Percentiles rank a stretch among this genome's conserved stretches.
Evolutionary conservation across 2,888 invertebrate species (phyloP).

Genomic region (Brachyptera risi): DNA sequence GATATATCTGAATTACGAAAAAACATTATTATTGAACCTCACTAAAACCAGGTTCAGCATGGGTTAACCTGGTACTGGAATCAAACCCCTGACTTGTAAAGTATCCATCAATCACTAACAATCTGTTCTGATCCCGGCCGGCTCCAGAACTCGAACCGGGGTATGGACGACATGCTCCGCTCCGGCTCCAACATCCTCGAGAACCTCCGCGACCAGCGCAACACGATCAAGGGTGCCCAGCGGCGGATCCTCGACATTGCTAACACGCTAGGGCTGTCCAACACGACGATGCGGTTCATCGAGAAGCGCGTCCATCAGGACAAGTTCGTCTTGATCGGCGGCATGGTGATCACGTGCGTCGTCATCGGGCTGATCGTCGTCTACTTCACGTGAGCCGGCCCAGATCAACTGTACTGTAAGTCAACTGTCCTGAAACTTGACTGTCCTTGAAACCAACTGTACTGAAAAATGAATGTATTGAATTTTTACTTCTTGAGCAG

Average conservation of each 20-base stretch:
- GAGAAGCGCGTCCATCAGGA: constrained; percentile 84
- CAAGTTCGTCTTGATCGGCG: constrained; percentile 80
- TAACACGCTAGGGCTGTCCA: constrained; percentile 87
- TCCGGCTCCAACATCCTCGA: constrained; percentile 73
- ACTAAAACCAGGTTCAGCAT: no score
- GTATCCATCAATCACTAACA: neutral
- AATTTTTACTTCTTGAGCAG: no score
- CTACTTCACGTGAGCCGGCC: constrained; percentile 40
- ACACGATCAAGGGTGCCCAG: constrained; percentile 82
- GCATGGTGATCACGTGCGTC: constrained; percentile 77
- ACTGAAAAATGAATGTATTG: no score
- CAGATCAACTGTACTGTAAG: no score
- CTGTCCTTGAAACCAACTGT: no score
- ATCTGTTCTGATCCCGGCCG: neutral
- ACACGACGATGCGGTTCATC: constrained; percentile 91
- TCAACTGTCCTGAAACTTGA: no score
- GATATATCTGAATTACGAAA: no score
- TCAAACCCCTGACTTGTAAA: neutral
- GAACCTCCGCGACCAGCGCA: constrained; percentile 76
- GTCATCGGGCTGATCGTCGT: constrained; percentile 73
- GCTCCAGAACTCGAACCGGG: constrained; percentile 65
- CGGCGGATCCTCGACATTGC: constrained; percentile 82
- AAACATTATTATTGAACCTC: neutral
- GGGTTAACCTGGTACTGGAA: neutral
- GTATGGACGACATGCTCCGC: constrained; percentile 83